Evolutionary conservation across 37 sponge, comb jelly and placozoan genomes (phyloP), one percentile per base, ranked within the genome.

Genomic region (Petrosia ficiformis): DNA sequence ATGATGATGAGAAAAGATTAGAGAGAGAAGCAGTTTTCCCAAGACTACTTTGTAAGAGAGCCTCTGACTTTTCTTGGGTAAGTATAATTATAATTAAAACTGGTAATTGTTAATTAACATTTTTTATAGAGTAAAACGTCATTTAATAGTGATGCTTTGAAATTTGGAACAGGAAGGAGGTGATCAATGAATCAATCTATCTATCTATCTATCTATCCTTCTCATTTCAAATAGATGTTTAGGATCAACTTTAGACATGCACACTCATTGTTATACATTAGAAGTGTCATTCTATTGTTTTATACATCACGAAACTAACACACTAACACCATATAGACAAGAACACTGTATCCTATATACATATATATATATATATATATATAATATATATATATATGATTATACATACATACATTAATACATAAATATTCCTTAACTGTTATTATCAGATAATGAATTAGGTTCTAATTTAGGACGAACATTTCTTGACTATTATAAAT

Each of bases 251-350:
- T 78, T 97, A 25, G 68, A 68, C 60, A 52, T 86, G 19, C 69
- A 64, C 26, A 91, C 98, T 0, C 80, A 86, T 63, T 97, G 98
- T 75, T 97, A 97, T 82, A 97, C 98, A 26, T 84, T 97, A 58
- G 98, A 97, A 71, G 98, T 97, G 4, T 97, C 98, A 26, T 91
- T 93, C 73, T 94, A 84, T 82, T 83, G 98, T 77, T 97, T 91
- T 85, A 76, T 86, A 5, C 57, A 79, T 4, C 39, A 40, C 29
- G 42, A 52, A 22, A 69, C 59, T 16, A 76, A 32, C 1, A 56
- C 77, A 21, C 63, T 67, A 5, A 48, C 43, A 2, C 88, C 86
- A 0, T 94, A 94, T 78, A 91, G 76, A 57, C 92, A 94, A 38
- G 68, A 87, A 16, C 65, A 42, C 2, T 94, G 93, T 92, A 92